These are phyloP conservation scores for Bergia sp. DNA, from an alignment of 92 coral and sea anemone genomes.

Conservation along the genomic window DNA sequence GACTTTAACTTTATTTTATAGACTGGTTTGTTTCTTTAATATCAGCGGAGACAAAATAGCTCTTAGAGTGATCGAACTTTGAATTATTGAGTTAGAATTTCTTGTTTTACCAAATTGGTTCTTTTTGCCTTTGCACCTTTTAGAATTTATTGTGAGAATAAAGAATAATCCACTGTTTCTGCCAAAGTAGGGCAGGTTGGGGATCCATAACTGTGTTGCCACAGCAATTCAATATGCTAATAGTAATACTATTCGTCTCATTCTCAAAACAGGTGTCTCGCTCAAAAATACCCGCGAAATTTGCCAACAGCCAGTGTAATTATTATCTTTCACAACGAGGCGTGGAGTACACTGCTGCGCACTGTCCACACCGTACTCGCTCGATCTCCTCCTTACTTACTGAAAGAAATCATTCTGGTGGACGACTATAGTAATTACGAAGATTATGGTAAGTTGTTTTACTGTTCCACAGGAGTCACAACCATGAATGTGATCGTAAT, in stretches of 20 bases:
- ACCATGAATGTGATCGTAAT: no score
- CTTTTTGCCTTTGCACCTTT: background rate
- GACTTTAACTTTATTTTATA: background rate
- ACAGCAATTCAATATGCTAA: background rate
- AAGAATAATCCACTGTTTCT: background rate
- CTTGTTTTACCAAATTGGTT: background rate
- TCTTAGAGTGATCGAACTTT: background rate
- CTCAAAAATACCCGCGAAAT: constrained; percentile 66
- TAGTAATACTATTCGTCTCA: background rate
- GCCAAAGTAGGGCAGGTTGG: background rate
- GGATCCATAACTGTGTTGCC: background rate
- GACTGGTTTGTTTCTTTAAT: background rate
- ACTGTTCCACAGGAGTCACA: no score
- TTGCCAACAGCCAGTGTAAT: constrained; percentile 93
- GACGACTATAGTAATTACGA: constrained; percentile 86
- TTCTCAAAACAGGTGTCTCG: constrained; percentile 69
- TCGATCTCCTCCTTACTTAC: constrained; percentile 83
- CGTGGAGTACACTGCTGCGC: constrained; percentile 94
- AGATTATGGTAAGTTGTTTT: constrained; percentile 63
- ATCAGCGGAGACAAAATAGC: background rate
- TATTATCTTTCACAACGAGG: constrained; percentile 95
- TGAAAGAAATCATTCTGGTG: constrained; percentile 86
- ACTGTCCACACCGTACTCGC: constrained; percentile 93
- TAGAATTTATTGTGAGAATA: background rate
- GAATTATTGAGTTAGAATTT: background rate